Evolutionary conservation across 2,113 vertebrate species (phyloP), one percentile per base, ranked within the genome.

Genomic region (Oreochromis spilurus): DNA sequence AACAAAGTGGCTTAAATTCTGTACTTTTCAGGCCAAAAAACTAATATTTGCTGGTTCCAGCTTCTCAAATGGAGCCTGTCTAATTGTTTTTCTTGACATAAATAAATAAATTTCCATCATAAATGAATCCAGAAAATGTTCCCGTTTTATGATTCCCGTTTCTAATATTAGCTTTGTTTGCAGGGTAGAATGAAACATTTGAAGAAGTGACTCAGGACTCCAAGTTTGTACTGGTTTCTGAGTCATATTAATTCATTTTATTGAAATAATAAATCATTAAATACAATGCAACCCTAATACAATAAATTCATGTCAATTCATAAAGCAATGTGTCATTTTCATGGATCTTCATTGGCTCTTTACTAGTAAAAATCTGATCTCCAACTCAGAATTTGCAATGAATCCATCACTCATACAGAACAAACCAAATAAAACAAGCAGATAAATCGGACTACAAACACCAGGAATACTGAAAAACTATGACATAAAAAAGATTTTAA

Each of bases 311-410:
- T 24, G 7, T 6, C 16, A 43, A 1, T 34, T 17, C 57, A 34
- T 4, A 60, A 31, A 31, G 57, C 57, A 17, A 60, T 31, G 57
- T 60, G 57, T 17, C 14, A 34, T 31, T 60, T 19, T 60, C 29
- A 17, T 31, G 16, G 29, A 2, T 60, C 29, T 17, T 31, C 29
- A 60, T 2, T 60, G 16, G 11, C 11, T 67, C 19, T 40, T 65
- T n/a, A 65, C 19, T 38, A 67, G 34, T 38, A 21, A 67, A 67
- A 13, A 38, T 38, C 10, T 38, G 34, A 65, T 38, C 34, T 13
- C 3, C 38, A 70, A 21, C 65, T 70, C 65, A 43, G 0, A 67
- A 3, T 29, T 17, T 17, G 4, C 0, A 75, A 0, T 29, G 0
- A 72, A 48, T 72, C 9, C 5, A 19, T 75, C 70, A 0, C 40